Conservation (phyloP, 2,888 invertebrate genomes). For the Clepsis dumicolana region DNA sequence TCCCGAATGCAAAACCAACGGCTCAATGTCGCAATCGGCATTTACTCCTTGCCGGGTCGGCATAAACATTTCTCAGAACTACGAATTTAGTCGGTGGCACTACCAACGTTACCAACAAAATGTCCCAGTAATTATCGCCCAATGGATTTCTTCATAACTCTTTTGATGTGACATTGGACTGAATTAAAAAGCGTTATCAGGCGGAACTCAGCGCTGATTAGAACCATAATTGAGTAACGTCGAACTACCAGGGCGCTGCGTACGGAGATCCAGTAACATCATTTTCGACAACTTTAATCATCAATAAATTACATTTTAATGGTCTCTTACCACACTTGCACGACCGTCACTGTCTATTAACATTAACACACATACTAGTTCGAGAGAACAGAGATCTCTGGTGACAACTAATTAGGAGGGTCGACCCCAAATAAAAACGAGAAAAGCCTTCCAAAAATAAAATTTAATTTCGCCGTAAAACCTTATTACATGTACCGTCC, state of each 20-base stretch:
- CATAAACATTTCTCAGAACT: conserved; percentile 74
- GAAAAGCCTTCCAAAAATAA: too few relatives aligned
- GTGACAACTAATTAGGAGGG: too few relatives aligned
- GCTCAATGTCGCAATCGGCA: conserved; percentile 73
- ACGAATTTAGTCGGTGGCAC: conserved; percentile 62
- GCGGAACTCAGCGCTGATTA: conserved; percentile 68
- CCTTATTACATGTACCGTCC: too few relatives aligned
- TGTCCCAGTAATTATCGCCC: conserved; percentile 59
- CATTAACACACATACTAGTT: too few relatives aligned
- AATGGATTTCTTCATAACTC: conserved; percentile 75
- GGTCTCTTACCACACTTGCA: conserved; percentile 58
- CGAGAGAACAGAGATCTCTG: too few relatives aligned
- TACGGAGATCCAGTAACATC: conserved; percentile 66
- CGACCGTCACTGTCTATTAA: conserved; percentile 66
- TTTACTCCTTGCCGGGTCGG: conserved; percentile 70
- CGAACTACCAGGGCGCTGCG: conserved; percentile 59
- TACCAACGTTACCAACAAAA: conserved; percentile 53
- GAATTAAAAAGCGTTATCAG: conserved; percentile 77
- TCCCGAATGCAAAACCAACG: conserved; percentile 70
- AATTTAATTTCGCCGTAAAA: too few relatives aligned
- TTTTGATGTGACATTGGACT: conserved; percentile 78
- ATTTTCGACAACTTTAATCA: conserved; percentile 65
- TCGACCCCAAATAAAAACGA: too few relatives aligned
- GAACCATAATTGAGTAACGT: conserved; percentile 67
- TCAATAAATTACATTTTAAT: conserved; percentile 77